phyloP scores from a whole-genome alignment of 2,797 vertebrate genomes.

The Labeo calbasu region DNA sequence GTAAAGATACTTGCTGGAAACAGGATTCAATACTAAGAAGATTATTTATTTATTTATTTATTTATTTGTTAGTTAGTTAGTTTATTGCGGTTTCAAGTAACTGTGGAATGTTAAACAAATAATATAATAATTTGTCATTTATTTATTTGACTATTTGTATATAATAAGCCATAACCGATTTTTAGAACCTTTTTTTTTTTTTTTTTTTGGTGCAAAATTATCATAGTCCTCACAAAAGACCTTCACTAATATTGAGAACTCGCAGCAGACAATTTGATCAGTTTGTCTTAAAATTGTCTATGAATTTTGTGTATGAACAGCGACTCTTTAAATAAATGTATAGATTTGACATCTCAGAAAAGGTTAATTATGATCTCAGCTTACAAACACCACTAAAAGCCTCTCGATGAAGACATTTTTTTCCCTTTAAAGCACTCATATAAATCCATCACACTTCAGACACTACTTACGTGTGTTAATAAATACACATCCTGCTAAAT shows the following conservation, averaged over 20 bases:
- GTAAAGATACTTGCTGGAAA: too few species aligned
- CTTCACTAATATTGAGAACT: background rate
- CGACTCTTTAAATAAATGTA: too few species aligned
- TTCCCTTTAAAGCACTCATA: background rate
- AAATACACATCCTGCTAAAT: background rate
- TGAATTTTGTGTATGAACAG: background rate
- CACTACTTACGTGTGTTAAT: background rate
- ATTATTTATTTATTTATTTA: background rate
- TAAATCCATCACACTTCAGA: background rate
- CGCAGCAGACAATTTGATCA: background rate
- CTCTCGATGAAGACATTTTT: background rate
- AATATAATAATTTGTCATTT: background rate
- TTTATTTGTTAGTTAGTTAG: background rate
- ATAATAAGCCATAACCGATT: background rate
- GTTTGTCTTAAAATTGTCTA: background rate
- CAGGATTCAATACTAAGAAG: background rate
- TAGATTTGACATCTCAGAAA: background rate
- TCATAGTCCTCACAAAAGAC: background rate
- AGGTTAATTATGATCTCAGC: background rate
- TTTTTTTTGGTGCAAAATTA: background rate
- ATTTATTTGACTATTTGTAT: too few species aligned
- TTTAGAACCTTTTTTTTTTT: too few species aligned
- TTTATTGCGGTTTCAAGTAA: background rate
- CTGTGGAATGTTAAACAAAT: background rate
- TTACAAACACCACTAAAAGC: background rate